phyloP scores from a whole-genome alignment of 1,140 invertebrate genomes.

The Acyrthosiphon pisum region DNA sequence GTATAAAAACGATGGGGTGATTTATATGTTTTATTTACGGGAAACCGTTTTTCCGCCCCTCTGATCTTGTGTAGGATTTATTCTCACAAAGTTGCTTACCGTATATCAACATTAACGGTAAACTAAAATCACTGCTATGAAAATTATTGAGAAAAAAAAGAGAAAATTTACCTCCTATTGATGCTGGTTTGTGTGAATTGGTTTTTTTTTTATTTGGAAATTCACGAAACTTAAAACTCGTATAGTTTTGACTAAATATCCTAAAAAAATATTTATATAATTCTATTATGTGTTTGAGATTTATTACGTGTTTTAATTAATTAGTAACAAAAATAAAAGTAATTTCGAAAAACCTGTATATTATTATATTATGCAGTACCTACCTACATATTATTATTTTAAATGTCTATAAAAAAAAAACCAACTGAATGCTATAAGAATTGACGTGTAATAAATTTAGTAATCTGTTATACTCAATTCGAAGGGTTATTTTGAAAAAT shows the following conservation, averaged over 20 bases:
- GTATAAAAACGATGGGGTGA: conserved; percentile 40
- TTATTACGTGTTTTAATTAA: conserved; percentile 3
- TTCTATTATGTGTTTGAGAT: not conserved
- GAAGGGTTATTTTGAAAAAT: not conserved
- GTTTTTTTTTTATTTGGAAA: not conserved
- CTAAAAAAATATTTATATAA: not conserved
- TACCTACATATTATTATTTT: not conserved
- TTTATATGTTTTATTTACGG: conserved; percentile 46
- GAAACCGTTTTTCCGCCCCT: conserved; percentile 19
- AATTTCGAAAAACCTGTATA: not conserved
- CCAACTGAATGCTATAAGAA: not conserved
- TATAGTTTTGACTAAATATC: not conserved
- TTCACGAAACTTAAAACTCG: not conserved
- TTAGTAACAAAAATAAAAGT: not conserved
- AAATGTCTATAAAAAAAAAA: not conserved
- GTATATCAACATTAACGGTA: not conserved
- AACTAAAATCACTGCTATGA: not conserved
- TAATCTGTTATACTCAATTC: not conserved
- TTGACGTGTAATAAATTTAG: not conserved
- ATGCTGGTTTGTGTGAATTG: not conserved
- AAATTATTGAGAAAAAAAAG: conserved; percentile 5
- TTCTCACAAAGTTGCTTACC: not conserved
- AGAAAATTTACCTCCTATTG: not conserved
- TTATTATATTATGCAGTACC: not conserved
- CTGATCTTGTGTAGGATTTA: conserved; percentile 24